Percentiles rank a stretch among this genome's conserved stretches.
Conservation (phyloP, 1,140 invertebrate genomes). For the Drosophila asahinai region DNA sequence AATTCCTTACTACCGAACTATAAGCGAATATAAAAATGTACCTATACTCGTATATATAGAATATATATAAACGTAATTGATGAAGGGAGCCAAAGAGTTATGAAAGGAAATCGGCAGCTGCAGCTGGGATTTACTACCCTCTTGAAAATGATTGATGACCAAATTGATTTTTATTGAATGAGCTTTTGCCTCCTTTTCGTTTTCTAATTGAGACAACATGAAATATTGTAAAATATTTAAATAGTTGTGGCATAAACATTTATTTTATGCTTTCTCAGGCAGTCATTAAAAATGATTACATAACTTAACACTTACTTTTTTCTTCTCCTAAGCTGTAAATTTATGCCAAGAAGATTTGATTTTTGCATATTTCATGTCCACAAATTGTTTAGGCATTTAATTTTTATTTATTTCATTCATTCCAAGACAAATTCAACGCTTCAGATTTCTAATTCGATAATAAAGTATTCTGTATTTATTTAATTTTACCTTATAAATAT, state of each 20-base stretch:
- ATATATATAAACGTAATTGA: conserved; percentile 52
- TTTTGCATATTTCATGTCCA: conserved; percentile 2
- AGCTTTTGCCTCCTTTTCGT: conserved; percentile 5
- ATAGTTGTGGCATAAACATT: not conserved
- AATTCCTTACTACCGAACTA: conserved; percentile 10
- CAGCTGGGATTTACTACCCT: conserved; percentile 17
- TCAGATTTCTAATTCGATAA: not conserved
- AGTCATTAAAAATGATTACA: conserved; percentile 46
- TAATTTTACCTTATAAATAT: not conserved
- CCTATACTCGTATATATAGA: not conserved
- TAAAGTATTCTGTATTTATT: not conserved
- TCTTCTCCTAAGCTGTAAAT: conserved; percentile 15
- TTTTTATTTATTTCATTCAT: too few relatives aligned
- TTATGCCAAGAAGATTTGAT: conserved; percentile 18
- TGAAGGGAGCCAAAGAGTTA: conserved; percentile 29
- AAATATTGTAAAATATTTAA: conserved; percentile 27
- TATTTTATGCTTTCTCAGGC: conserved; percentile 17
- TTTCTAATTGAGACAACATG: conserved; percentile 26
- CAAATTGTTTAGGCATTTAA: not conserved
- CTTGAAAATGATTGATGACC: conserved; percentile 51
- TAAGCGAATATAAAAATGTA: conserved; percentile 6
- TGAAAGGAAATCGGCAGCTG: conserved; percentile 28
- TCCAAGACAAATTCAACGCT: not conserved
- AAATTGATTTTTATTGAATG: conserved; percentile 38
- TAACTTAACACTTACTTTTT: conserved; percentile 45